Evolutionary conservation across 2,113 vertebrate species (phyloP), one percentile per base, ranked within the genome.

Genomic region (Sialia sialis): DNA sequence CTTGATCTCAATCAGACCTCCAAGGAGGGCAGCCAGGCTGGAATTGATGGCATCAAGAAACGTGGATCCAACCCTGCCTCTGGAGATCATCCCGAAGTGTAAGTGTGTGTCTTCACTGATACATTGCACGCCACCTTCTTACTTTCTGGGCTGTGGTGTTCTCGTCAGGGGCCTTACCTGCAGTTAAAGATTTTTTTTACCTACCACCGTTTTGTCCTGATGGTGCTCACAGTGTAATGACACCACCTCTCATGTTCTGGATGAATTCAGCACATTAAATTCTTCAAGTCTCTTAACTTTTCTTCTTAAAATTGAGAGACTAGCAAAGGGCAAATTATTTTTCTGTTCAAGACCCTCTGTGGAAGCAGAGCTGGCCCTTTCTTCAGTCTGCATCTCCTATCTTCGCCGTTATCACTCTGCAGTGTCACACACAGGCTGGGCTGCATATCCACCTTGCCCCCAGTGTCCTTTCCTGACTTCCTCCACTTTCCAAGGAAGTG

Each of bases 1-100:
- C n/a, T 30, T 90, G 90, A 93, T 92, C 68, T 95, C 90, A 80
- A 90, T 93, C 90, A 94, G 73, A 56, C 48, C 68, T 92, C 76
- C 56, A 69, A 93, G 76, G 56, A 95, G 93, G 81, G 70, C 36
- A 93, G 90, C 64, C 90, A 93, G 94, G 21, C 11, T 95, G 83
- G 83, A 78, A 92, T 70, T 89, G 93, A 95, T 7, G 12, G 60
- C 86, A 95, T 60, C 86, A 56, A 60, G 80, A 92, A 90, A 87
- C 1, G 12, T 90, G 73, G 34, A 90, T 60, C 60, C 60, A 67
- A 60, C 43, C 69, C 68, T 93, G 25, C 21, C n/a, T 39, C 73
- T 92, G 83, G 83, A 95, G 39, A 38, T 89, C 51, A 86, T 86
- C 43, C 79, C 79, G 63, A 80, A 73, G 54, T 25, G 23, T 64